Percentiles rank a stretch among this genome's conserved stretches.
phyloP scores from a whole-genome alignment of 2,113 vertebrate genomes.

The Ciconia maguari region DNA sequence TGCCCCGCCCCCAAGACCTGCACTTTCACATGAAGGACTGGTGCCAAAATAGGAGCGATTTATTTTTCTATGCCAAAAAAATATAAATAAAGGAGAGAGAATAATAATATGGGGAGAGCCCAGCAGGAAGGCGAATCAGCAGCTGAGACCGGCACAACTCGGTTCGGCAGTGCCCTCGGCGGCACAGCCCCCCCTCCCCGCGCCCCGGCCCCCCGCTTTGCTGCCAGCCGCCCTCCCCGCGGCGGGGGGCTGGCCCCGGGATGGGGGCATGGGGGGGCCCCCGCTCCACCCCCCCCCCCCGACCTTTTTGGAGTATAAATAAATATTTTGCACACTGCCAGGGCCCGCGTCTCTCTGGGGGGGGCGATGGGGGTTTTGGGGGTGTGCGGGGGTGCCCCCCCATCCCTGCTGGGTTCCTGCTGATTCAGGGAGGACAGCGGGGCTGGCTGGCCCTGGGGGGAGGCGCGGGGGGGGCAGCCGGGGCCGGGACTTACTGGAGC shows the following conservation, averaged over 20 bases:
- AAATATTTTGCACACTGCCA: conserved; percentile 68
- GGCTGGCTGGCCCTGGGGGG: too few relatives aligned
- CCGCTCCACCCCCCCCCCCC: neutral
- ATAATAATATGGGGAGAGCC: neutral
- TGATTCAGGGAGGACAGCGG: too few relatives aligned
- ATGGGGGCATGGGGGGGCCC: neutral
- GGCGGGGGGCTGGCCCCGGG: neutral
- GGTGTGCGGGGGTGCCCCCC: neutral
- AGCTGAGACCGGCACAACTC: neutral
- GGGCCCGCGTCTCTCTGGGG: neutral
- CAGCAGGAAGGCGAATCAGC: neutral
- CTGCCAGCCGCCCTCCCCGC: neutral
- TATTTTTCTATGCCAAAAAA: neutral
- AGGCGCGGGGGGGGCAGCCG: too few relatives aligned
- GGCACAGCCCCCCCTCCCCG: neutral
- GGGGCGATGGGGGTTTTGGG: neutral
- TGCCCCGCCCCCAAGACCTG: neutral
- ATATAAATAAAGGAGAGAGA: neutral
- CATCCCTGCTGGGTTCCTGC: neutral
- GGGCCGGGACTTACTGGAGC: too few relatives aligned
- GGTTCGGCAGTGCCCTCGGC: neutral
- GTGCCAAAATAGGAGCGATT: neutral
- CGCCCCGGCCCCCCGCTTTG: neutral
- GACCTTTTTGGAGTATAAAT: conserved; percentile 67
- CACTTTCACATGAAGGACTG: neutral